Evolutionary conservation across 2,888 invertebrate species (phyloP), one percentile per base, ranked within the genome.

Genomic region (Protophormia terraenovae): DNA sequence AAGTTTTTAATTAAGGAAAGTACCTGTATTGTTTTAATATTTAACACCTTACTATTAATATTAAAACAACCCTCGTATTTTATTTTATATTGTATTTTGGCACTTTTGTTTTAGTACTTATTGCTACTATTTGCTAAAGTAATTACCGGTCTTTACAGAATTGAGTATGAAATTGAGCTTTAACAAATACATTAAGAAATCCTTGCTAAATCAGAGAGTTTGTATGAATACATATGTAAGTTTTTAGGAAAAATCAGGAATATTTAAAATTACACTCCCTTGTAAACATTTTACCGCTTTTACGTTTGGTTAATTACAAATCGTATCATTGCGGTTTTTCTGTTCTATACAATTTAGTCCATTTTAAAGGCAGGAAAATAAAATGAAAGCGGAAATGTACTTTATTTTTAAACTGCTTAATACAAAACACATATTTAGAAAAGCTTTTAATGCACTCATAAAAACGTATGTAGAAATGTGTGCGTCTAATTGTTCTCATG

Each of bases 251-350:
- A n/a, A n/a, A n/a, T n/a, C 5, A 12, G 16, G 5, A 35, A 41
- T 55, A 76, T 78, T 79, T 50, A 83, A 41, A 55, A 22, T 35
- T 32, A 27, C 55, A 62, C 73, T 67, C 67, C n/a, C 35, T 83
- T 75, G 84, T 79, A 71, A 84, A 76, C 84, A 79, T 79, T 83
- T 69, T 84, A 84, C 83, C 83, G 75, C 79, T 79, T 84, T 79
- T 47, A 75, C 75, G 75, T 84, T 71, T 76, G 84, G 79, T 84
- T 84, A 79, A 84, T 80, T 84, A 76, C 84, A 79, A 76, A 79
- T 79, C 79, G 75, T 50, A 79, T 79, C 84, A 76, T 84, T 84
- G 84, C 55, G 84, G 84, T 64, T 66, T 75, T 45, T 19, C n/a
- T 45, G 24, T 55, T 69, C 58, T 38, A 62, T 55, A 79, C 67